Evolutionary conservation across 2,113 vertebrate species (phyloP).

Genomic region (Fukomys damarensis): DNA sequence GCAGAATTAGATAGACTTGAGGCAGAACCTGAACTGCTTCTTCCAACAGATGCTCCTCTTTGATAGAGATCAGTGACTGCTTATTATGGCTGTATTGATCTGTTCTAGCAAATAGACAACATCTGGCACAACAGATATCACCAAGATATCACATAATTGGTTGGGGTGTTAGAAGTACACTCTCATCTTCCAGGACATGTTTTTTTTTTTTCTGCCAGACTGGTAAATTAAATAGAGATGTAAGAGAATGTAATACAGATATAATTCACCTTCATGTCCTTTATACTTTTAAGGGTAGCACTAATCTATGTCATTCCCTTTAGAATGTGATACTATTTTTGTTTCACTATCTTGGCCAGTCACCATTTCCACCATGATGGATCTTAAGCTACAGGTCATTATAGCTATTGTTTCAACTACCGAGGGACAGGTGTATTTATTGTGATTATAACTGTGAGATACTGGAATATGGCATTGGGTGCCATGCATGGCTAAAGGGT

Average conservation of each 20-base stretch:
- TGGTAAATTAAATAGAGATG: background rate
- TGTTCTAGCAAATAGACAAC: background rate
- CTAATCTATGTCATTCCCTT: background rate
- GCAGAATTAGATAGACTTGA: background rate
- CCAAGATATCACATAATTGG: background rate
- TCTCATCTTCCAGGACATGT: background rate
- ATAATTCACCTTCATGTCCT: background rate
- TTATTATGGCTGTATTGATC: background rate
- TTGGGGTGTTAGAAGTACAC: background rate
- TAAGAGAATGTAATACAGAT: background rate
- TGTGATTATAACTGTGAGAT: background rate
- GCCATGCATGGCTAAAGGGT: too few relatives aligned
- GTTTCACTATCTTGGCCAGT: background rate
- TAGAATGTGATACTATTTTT: background rate
- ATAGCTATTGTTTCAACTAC: background rate
- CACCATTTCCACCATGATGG: background rate
- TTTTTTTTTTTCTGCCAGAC: background rate
- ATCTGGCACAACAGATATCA: background rate
- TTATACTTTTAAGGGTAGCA: background rate
- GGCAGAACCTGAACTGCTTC: background rate
- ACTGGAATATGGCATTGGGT: background rate
- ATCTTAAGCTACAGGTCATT: background rate
- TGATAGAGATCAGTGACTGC: background rate
- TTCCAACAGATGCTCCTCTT: background rate
- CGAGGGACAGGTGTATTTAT: background rate